Evolutionary conservation across 2,797 vertebrate genomes (phyloP).

Genomic region (Lerista edwardsae): DNA sequence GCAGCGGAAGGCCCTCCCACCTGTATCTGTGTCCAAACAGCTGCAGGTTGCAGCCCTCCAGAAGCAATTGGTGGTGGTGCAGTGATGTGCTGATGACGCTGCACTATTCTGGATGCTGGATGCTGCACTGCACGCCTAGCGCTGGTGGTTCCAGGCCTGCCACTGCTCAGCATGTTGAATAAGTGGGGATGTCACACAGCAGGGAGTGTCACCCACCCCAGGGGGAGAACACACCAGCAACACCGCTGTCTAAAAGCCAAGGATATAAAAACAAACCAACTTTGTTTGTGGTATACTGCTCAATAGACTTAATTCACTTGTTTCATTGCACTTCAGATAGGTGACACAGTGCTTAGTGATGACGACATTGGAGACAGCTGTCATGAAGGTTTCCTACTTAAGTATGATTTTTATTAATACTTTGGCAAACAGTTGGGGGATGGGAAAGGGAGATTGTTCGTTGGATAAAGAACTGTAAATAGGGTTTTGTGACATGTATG

Average conservation of each 20-base stretch:
- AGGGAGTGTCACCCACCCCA: too few relatives aligned
- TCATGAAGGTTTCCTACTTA: slow-evolving; percentile 96
- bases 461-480: neutral
- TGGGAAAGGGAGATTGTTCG: neutral
- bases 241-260: neutral
- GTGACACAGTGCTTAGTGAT: slow-evolving; percentile 94
- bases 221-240: too few relatives aligned
- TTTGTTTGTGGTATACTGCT: neutral
- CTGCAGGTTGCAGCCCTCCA: too few relatives aligned
- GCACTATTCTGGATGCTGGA: too few relatives aligned
- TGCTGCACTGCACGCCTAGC: too few relatives aligned
- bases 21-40: too few relatives aligned
- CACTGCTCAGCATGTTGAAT: too few relatives aligned
- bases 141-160: too few relatives aligned
- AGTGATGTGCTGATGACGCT: too few relatives aligned
- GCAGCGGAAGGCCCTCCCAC: too few relatives aligned
- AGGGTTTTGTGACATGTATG: neutral
- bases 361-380: slow-evolving; percentile 99
- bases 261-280: neutral
- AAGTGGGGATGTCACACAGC: too few relatives aligned
- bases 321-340: slow-evolving; percentile 83
- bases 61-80: too few relatives aligned
- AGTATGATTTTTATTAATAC: slow-evolving; percentile 80
- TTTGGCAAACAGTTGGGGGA: slow-evolving; percentile 21
- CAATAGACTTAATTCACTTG: slow-evolving; percentile 36